Evolutionary conservation across 2,113 vertebrate genomes (phyloP).

Genomic region (Hippolais icterina): DNA sequence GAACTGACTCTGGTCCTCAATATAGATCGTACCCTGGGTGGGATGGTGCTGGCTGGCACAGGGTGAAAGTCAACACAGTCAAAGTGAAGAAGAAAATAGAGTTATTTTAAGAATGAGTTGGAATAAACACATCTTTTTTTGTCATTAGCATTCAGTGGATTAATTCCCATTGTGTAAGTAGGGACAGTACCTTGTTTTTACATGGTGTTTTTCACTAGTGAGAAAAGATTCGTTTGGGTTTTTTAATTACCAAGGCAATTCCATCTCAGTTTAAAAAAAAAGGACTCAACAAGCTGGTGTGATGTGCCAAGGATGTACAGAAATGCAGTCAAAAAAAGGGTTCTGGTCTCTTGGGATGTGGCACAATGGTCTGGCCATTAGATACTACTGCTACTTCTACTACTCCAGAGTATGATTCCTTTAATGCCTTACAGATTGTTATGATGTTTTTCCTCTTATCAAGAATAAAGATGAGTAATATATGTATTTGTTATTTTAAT

Average conservation of each 20-base stretch:
- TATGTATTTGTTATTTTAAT: background rate
- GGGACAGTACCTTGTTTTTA: background rate
- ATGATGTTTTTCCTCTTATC: background rate
- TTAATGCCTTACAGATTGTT: background rate
- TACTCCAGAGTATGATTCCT: background rate
- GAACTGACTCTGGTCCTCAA: background rate
- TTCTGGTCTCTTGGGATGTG: background rate
- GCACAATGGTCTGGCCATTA: background rate
- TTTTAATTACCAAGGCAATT: background rate
- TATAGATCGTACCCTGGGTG: accelerated
- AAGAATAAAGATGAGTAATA: background rate
- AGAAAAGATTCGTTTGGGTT: background rate
- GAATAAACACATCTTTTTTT: background rate
- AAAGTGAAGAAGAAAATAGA: background rate
- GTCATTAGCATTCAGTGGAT: background rate
- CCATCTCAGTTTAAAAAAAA: background rate
- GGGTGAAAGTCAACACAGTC: background rate
- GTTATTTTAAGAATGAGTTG: background rate
- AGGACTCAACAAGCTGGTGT: background rate
- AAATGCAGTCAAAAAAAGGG: background rate
- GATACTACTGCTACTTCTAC: background rate
- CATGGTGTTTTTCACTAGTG: background rate
- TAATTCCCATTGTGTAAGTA: background rate
- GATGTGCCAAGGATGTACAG: background rate
- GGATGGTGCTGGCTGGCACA: background rate